Percentiles rank a stretch among this genome's conserved stretches.
Conservation (phyloP, 2,888 invertebrate genomes). For the Stramonita haemastoma region DNA sequence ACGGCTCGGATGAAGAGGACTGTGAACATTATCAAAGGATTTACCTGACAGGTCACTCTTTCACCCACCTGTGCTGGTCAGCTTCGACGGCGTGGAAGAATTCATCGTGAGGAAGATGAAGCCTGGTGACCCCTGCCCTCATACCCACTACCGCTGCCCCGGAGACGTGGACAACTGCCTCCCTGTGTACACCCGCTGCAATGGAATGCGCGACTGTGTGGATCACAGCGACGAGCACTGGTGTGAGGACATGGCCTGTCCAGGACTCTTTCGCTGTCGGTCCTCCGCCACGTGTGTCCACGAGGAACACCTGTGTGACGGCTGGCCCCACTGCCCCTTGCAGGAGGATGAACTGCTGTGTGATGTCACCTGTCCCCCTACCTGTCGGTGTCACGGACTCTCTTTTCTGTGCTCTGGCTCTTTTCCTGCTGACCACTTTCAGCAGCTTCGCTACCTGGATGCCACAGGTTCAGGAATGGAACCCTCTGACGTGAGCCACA, state of each 20-base stretch:
- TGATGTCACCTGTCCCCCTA: not conserved
- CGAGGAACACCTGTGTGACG: not conserved
- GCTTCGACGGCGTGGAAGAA: not conserved
- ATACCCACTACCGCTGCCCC: not conserved
- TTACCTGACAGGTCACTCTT: not conserved
- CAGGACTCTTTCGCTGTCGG: slow-evolving; percentile 5
- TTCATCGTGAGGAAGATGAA: not conserved
- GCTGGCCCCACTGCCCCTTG: slow-evolving; percentile 19
- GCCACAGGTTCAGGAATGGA: not conserved
- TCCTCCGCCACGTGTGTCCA: not conserved
- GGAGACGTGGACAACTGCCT: not conserved
- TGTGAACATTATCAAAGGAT: not conserved
- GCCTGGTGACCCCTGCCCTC: not conserved
- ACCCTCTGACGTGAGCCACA: not conserved
- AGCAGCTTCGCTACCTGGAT: slow-evolving; percentile 5
- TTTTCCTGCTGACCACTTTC: not conserved
- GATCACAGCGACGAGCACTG: not conserved
- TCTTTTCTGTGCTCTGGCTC: not conserved
- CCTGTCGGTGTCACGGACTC: not conserved
- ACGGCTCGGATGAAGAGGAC: not conserved
- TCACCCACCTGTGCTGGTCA: not conserved
- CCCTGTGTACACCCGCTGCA: slow-evolving; percentile 20
- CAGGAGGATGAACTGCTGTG: slow-evolving; percentile 2
- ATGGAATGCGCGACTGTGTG: slow-evolving; percentile 6
- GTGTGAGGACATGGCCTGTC: not conserved